Evolutionary conservation across 2,888 invertebrate genomes (phyloP).

Genomic region (Thalpophila matura): DNA sequence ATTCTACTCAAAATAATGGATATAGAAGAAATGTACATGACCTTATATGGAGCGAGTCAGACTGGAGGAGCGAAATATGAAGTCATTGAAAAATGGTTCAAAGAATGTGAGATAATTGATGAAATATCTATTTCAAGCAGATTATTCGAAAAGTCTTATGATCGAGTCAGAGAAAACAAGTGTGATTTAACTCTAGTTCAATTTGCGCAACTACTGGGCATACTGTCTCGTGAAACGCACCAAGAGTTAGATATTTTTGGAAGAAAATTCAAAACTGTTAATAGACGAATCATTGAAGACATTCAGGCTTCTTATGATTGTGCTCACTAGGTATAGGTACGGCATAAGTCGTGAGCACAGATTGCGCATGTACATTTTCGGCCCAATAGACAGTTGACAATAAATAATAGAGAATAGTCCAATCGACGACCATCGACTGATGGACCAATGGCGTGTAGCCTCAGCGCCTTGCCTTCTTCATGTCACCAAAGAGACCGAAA

Average conservation of each 20-base stretch:
- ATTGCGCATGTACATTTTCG: too few species aligned
- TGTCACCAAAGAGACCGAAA: too few species aligned
- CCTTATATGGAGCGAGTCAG: slow-evolving; percentile 61
- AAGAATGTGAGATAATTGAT: slow-evolving; percentile 65
- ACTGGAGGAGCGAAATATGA: slow-evolving; percentile 58
- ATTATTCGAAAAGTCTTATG: slow-evolving; percentile 56
- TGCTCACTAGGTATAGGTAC: too few species aligned
- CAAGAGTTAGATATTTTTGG: slow-evolving; percentile 55
- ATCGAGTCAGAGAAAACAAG: slow-evolving; percentile 62
- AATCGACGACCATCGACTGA: too few species aligned
- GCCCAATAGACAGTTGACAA: too few species aligned
- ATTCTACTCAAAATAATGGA: slow-evolving; percentile 22
- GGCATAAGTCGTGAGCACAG: too few species aligned
- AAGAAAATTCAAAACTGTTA: slow-evolving; percentile 60
- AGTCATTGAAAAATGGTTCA: slow-evolving; percentile 67
- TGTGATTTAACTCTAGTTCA: slow-evolving; percentile 62
- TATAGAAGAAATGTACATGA: slow-evolving; percentile 69
- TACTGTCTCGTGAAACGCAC: slow-evolving; percentile 62
- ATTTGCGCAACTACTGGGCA: slow-evolving; percentile 67
- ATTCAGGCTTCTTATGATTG: slow-evolving; percentile 23
- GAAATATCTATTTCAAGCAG: slow-evolving; percentile 44
- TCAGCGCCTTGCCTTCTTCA: too few species aligned
- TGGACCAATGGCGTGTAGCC: too few species aligned
- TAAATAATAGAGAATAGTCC: too few species aligned
- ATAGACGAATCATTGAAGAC: slow-evolving; percentile 52